These are phyloP conservation scores for Drosophila pandora DNA, from an alignment of 1,140 invertebrate species.

Conservation along the genomic window DNA sequence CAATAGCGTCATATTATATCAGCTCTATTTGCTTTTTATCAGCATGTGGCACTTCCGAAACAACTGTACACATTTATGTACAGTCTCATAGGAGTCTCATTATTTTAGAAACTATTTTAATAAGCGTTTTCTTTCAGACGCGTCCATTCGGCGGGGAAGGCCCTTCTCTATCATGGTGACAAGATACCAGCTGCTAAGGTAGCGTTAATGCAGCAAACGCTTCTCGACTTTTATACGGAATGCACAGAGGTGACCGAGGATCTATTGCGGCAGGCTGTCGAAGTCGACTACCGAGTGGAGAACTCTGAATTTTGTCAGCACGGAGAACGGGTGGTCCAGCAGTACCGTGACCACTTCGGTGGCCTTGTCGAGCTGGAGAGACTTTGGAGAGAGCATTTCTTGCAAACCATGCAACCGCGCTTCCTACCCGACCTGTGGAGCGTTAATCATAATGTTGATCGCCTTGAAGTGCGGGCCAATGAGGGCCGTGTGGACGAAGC, in stretches of 20 bases:
- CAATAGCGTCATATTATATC: neutral
- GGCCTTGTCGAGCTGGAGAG: slow-evolving; percentile 89
- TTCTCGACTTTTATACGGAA: slow-evolving; percentile 84
- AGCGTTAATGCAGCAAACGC: slow-evolving; percentile 84
- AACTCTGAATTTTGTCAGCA: slow-evolving; percentile 87
- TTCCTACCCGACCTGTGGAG: slow-evolving; percentile 91
- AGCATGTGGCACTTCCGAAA: neutral
- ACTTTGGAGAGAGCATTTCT: slow-evolving; percentile 91
- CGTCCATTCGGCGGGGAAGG: slow-evolving; percentile 88
- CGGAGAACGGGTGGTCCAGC: slow-evolving; percentile 88
- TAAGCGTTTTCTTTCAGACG: slow-evolving; percentile 82
- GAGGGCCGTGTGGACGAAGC: slow-evolving; percentile 85
- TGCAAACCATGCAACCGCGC: slow-evolving; percentile 89
- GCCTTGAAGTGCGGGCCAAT: slow-evolving; percentile 84
- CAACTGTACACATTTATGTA: neutral
- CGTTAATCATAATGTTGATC: slow-evolving; percentile 88
- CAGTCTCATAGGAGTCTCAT: neutral
- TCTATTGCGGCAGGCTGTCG: slow-evolving; percentile 84
- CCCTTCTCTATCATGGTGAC: slow-evolving; percentile 84
- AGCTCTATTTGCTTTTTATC: slow-evolving; percentile 1
- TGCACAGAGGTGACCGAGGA: slow-evolving; percentile 84
- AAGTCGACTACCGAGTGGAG: slow-evolving; percentile 82
- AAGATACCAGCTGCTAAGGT: slow-evolving; percentile 86
- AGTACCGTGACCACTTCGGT: slow-evolving; percentile 85
- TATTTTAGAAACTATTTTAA: neutral